phyloP scores from a whole-genome alignment of 2,797 vertebrate species.

The Microcaecilia unicolor region DNA sequence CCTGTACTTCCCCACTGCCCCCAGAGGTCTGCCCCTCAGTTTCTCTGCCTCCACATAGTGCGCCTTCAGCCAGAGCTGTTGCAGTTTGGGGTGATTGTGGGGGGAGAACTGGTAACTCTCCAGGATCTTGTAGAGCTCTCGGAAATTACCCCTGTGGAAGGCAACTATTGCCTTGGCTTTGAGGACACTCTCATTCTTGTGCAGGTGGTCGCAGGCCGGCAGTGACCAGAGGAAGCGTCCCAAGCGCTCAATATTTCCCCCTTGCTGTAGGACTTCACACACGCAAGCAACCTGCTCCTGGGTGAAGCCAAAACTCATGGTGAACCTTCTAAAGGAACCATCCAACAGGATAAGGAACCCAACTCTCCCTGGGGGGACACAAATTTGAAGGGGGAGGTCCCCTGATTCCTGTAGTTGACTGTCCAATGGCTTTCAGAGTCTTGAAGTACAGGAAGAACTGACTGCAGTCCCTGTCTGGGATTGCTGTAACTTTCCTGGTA shows the following conservation, averaged over 20 bases:
- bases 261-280: slow-evolving; percentile 14
- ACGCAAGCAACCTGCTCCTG: slow-evolving; percentile 17
- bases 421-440: too few relatives aligned
- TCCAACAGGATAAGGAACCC: too few relatives aligned
- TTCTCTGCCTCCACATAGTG: slow-evolving; percentile 76
- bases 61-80: slow-evolving; percentile 74
- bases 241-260: slow-evolving; percentile 10
- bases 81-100: slow-evolving; percentile 73
- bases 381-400: too few relatives aligned
- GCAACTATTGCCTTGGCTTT: slow-evolving; percentile 76
- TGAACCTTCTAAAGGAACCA: background rate
- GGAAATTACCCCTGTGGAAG: slow-evolving; percentile 69
- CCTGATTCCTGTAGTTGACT: too few relatives aligned
- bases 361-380: background rate
- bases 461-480: too few relatives aligned
- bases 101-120: slow-evolving; percentile 69
- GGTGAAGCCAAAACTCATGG: slow-evolving; percentile 12
- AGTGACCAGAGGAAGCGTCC: slow-evolving; percentile 14
- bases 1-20: slow-evolving; percentile 76
- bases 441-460: too few relatives aligned
- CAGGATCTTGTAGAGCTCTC: slow-evolving; percentile 66
- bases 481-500: too few relatives aligned
- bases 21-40: slow-evolving; percentile 68
- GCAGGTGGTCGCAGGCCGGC: slow-evolving; percentile 10
- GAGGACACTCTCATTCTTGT: slow-evolving; percentile 68